Evolutionary conservation across 2,888 invertebrate genomes (phyloP).

Genomic region (Ypsolopha scabrella): DNA sequence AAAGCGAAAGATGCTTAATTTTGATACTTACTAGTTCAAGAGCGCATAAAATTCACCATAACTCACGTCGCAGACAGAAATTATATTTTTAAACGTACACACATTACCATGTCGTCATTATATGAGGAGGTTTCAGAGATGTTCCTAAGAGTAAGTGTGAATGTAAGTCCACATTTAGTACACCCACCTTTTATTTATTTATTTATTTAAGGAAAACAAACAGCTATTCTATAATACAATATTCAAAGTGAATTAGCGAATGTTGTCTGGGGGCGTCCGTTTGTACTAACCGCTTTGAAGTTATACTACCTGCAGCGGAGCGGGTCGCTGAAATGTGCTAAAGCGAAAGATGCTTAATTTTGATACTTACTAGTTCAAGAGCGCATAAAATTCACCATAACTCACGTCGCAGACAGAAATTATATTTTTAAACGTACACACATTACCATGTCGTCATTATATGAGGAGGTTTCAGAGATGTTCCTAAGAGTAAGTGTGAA

Average conservation of each 20-base stretch:
- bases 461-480: too few relatives aligned
- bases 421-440: background rate
- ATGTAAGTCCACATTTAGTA: too few relatives aligned
- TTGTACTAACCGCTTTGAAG: conserved; percentile 62
- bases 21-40: conserved; percentile 27
- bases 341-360: conserved; percentile 45
- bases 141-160: too few relatives aligned
- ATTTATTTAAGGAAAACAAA: too few relatives aligned
- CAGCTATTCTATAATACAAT: too few relatives aligned
- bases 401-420: background rate
- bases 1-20: conserved; percentile 45
- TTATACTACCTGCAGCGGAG: conserved; percentile 14
- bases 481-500: too few relatives aligned
- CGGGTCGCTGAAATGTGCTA: conserved; percentile 36
- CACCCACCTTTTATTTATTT: too few relatives aligned
- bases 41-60: conserved; percentile 7
- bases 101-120: too few relatives aligned
- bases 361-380: conserved; percentile 26
- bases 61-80: background rate
- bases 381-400: conserved; percentile 5
- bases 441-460: too few relatives aligned
- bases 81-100: too few relatives aligned
- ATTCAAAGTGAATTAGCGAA: conserved; percentile 70
- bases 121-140: too few relatives aligned
- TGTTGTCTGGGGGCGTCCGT: conserved; percentile 68